A percentile compares a stretch with the other conserved stretches of the same genome.
These are phyloP conservation scores for Tachystola acroxantha DNA, from an alignment of 2,888 invertebrate genomes.

Conservation along the genomic window DNA sequence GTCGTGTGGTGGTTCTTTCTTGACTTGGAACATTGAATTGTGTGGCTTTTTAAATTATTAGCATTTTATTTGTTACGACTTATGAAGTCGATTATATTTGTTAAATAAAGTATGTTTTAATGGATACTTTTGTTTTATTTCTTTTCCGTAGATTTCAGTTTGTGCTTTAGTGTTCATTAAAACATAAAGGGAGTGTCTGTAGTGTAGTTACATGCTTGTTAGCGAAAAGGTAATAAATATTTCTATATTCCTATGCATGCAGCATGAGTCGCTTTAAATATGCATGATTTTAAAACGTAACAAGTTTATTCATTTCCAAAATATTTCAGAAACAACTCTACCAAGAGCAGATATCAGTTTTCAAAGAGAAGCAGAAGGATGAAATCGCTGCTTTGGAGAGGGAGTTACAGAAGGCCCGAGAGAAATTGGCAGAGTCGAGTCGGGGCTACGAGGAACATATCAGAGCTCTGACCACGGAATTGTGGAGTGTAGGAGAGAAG, in stretches of 20 bases:
- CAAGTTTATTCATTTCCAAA: too few species aligned
- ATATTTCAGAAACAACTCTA: constrained; percentile 79
- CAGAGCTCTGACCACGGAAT: constrained; percentile 69
- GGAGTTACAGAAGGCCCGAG: constrained; percentile 71
- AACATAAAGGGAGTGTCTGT: constrained; percentile 26
- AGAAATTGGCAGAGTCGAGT: constrained; percentile 59
- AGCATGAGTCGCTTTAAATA: constrained; percentile 23
- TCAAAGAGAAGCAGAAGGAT: constrained; percentile 70
- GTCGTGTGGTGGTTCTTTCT: constrained; percentile 72
- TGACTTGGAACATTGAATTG: constrained; percentile 50
- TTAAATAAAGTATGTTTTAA: constrained; percentile 52
- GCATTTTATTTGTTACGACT: constrained; percentile 31
- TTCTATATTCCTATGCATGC: constrained; percentile 10
- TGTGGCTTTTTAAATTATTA: constrained; percentile 28
- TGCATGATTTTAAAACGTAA: constrained; percentile 20
- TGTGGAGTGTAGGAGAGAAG: constrained; percentile 81
- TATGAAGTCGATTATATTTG: constrained; percentile 37
- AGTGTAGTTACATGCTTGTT: constrained; percentile 9
- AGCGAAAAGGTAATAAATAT: constrained; percentile 48
- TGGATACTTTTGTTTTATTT: constrained; percentile 65
- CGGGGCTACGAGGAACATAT: constrained; percentile 59
- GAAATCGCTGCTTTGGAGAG: constrained; percentile 68
- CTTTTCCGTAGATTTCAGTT: constrained; percentile 13
- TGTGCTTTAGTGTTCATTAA: constrained; percentile 39
- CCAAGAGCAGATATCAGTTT: constrained; percentile 78